Conservation (phyloP, 35 echinoderm and acorn worm species). For the Holothuria glaberrima region DNA sequence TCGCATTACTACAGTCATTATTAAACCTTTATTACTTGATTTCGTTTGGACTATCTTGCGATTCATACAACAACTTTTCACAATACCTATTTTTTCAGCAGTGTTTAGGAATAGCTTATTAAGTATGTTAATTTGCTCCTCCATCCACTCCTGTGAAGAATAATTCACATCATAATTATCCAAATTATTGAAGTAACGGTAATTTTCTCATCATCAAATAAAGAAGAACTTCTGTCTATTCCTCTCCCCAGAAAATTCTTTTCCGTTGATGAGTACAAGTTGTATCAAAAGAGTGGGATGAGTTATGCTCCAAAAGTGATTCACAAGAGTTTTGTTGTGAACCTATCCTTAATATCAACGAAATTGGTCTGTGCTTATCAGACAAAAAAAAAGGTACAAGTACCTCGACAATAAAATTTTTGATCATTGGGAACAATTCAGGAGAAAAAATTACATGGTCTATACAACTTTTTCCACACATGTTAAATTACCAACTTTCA, state of each 20-base stretch:
- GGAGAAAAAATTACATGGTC: not conserved
- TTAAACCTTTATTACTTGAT: no score
- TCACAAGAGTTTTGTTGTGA: not conserved
- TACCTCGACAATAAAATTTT: slow-evolving; percentile 9
- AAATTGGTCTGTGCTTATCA: not conserved
- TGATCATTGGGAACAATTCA: not conserved
- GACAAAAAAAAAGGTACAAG: not conserved
- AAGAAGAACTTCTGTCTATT: no score
- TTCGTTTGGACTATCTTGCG: no score
- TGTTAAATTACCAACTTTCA: no score
- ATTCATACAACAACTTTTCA: no score
- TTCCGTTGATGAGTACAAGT: not conserved
- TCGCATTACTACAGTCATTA: no score
- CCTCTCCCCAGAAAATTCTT: not conserved
- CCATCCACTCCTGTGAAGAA: not conserved
- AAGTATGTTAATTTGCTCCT: no score
- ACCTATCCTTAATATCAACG: not conserved
- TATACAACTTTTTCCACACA: not conserved
- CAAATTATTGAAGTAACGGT: not conserved
- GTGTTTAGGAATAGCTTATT: no score
- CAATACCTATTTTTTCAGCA: no score
- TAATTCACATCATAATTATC: no score
- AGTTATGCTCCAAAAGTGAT: not conserved
- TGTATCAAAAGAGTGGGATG: not conserved
- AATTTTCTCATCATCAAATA: not conserved